Evolutionary conservation across 23 tunicate species (phyloP).

Genomic region (Botrylloides violaceus): DNA sequence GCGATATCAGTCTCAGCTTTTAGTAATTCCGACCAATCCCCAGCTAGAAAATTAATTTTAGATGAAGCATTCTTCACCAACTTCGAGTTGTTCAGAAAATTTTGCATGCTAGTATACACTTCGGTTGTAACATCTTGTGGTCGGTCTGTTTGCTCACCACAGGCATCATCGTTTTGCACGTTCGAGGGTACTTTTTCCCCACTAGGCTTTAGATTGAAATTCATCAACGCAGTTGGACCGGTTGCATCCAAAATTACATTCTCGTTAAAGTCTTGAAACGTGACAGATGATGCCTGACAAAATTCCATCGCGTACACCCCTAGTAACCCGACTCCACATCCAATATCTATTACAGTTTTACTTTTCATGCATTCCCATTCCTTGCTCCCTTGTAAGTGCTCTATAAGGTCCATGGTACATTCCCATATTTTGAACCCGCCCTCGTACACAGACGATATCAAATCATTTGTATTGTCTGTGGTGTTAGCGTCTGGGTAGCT

Average conservation of each 20-base stretch:
- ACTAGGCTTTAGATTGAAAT: background rate
- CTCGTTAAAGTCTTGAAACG: slow-evolving; percentile 73
- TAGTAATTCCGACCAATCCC: slow-evolving; percentile 42
- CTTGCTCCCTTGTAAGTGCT: background rate
- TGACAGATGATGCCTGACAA: slow-evolving; percentile 17
- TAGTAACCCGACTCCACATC: slow-evolving; percentile 77
- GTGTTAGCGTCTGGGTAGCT: background rate
- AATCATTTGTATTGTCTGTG: background rate
- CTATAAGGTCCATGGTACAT: slow-evolving; percentile 44
- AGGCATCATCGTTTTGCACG: background rate
- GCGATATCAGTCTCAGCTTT: no score
- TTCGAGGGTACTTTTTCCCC: background rate
- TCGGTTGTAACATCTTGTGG: background rate
- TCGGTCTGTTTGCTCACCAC: background rate
- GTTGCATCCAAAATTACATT: slow-evolving; percentile 34
- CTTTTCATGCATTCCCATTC: background rate
- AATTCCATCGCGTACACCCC: slow-evolving; percentile 45
- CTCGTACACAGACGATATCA: slow-evolving; percentile 49
- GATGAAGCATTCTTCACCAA: background rate
- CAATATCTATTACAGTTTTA: slow-evolving; percentile 49
- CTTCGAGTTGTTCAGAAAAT: background rate
- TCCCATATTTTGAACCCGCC: slow-evolving; percentile 88
- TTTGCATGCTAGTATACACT: background rate
- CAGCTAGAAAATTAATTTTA: slow-evolving; percentile 24
- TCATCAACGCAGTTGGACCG: slow-evolving; percentile 32